These are phyloP conservation scores for Pomatostomus ruficeps DNA, from an alignment of 2,113 vertebrate species.

Conservation along the genomic window DNA sequence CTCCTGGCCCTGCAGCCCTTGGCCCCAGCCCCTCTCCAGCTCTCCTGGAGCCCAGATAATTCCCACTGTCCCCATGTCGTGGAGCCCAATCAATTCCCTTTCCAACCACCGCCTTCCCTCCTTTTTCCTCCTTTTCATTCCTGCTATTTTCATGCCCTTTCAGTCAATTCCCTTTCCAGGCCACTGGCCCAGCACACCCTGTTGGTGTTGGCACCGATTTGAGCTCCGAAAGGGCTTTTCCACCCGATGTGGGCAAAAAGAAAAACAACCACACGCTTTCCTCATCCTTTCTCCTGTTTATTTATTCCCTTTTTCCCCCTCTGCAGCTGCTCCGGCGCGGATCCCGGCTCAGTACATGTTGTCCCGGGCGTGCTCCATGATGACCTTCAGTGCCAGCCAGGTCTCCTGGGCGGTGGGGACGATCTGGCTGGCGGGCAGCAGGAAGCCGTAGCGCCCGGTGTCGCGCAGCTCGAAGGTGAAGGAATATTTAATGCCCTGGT, in stretches of 20 bases:
- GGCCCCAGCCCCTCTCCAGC: neutral
- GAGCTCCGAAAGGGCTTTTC: neutral
- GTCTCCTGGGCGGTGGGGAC: conserved; percentile 88
- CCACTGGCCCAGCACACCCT: neutral
- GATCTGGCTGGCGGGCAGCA: conserved; percentile 88
- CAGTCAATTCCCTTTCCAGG: neutral
- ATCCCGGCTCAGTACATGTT: conserved; percentile 71
- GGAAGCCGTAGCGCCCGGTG: conserved; percentile 84
- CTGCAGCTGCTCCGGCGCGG: neutral
- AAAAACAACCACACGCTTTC: neutral
- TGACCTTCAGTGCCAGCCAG: conserved; percentile 82
- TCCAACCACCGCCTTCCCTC: neutral
- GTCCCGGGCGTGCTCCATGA: conserved; percentile 78
- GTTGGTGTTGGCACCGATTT: neutral
- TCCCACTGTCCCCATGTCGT: rapidly evolving
- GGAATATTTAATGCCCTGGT: conserved; percentile 89
- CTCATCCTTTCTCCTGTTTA: neutral
- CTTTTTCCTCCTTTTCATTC: too few species aligned
- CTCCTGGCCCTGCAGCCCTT: rapidly evolving
- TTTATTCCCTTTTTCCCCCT: neutral
- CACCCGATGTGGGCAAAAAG: rapidly evolving
- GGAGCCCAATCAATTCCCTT: neutral
- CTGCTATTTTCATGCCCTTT: neutral
- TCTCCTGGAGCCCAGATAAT: neutral
- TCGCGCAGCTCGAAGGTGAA: conserved; percentile 93